phyloP scores from a whole-genome alignment of 2,888 invertebrate genomes.

The Osmoderma eremita region DNA sequence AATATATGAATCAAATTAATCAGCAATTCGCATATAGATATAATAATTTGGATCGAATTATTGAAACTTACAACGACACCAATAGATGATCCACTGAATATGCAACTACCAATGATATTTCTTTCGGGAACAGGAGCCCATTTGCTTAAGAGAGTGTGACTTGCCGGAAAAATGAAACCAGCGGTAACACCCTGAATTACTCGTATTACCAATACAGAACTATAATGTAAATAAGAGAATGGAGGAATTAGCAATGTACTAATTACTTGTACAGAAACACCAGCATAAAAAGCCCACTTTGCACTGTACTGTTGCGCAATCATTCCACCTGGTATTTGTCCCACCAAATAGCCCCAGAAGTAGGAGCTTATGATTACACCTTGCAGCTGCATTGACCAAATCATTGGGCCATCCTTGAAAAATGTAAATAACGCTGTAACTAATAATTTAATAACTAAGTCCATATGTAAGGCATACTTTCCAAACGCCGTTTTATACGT shows the following conservation, averaged over 20 bases:
- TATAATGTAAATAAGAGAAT: slow-evolving; percentile 73
- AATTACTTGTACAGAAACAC: slow-evolving; percentile 78
- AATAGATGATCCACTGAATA: slow-evolving; percentile 85
- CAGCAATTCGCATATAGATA: neutral
- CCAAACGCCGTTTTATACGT: neutral
- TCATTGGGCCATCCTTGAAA: slow-evolving; percentile 73
- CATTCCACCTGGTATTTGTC: slow-evolving; percentile 80
- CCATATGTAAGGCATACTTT: neutral
- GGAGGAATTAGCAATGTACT: slow-evolving; percentile 82
- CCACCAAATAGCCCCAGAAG: slow-evolving; percentile 87
- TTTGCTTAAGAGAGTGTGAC: slow-evolving; percentile 86
- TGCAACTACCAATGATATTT: slow-evolving; percentile 83
- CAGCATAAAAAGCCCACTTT: slow-evolving; percentile 87
- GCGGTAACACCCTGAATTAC: slow-evolving; percentile 80
- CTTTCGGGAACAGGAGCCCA: slow-evolving; percentile 93
- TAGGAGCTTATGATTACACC: slow-evolving; percentile 84
- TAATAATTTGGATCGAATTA: neutral
- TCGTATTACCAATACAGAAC: slow-evolving; percentile 74
- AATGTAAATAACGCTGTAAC: neutral
- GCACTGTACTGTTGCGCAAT: slow-evolving; percentile 86
- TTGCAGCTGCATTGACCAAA: slow-evolving; percentile 77
- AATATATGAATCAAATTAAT: too few species aligned
- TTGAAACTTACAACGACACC: slow-evolving; percentile 71
- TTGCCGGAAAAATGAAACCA: slow-evolving; percentile 90
- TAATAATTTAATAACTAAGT: neutral